Evolutionary conservation across 2,113 vertebrate genomes (phyloP).

Genomic region (Anas platyrhynchos): DNA sequence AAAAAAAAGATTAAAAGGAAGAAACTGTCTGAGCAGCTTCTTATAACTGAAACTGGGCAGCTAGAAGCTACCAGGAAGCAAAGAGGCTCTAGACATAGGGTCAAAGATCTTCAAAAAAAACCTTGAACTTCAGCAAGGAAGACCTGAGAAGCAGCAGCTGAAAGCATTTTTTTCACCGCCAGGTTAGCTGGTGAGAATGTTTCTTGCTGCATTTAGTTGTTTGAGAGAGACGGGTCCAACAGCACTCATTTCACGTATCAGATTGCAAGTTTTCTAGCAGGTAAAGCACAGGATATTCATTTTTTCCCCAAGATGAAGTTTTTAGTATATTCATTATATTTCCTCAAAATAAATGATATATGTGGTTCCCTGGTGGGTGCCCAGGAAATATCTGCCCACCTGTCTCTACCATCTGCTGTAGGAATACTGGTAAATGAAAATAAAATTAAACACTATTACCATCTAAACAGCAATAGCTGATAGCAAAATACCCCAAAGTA

Average conservation of each 20-base stretch:
- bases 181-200: background rate
- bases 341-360: background rate
- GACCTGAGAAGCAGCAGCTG: background rate
- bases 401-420: background rate
- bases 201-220: background rate
- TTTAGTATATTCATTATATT: background rate
- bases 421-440: background rate
- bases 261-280: background rate
- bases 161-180: background rate
- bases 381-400: background rate
- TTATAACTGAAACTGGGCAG: background rate
- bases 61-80: background rate
- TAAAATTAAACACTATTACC: background rate
- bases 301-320: background rate
- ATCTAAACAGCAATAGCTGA: background rate
- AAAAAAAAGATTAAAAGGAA: conserved; percentile 40
- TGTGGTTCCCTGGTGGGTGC: background rate
- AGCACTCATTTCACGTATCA: background rate
- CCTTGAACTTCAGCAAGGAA: background rate
- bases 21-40: background rate
- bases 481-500: background rate
- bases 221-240: background rate
- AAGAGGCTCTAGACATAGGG: background rate
- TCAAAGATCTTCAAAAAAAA: conserved; percentile 3
- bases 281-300: background rate